Percentiles rank a stretch among this genome's conserved stretches.
phyloP scores from a whole-genome alignment of 23 tunicate species.

The Aplidium turbinatum region DNA sequence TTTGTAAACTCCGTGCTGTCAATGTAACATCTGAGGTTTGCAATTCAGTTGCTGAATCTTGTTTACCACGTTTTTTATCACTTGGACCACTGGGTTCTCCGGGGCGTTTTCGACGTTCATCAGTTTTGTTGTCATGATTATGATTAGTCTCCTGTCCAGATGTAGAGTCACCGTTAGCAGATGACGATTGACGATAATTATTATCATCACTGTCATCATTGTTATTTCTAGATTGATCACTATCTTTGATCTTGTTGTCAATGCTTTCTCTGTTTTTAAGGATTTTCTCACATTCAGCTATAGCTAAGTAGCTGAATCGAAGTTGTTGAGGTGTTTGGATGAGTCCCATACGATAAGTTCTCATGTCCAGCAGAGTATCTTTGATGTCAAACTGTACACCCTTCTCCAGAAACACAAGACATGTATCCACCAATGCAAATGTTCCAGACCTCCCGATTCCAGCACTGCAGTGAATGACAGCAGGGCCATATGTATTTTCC shows the following conservation, averaged over 20 bases:
- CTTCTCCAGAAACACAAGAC: conserved; percentile 63
- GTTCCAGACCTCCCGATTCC: conserved; percentile 99
- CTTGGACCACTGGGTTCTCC: conserved; percentile 26
- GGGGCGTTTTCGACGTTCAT: conserved; percentile 16
- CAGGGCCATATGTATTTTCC: conserved; percentile 61
- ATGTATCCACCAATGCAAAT: conserved; percentile 90
- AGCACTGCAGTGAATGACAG: conserved; percentile 98
- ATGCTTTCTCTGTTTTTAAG: background rate
- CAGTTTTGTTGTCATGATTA: background rate
- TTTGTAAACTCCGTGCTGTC: no score
- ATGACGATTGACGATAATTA: background rate
- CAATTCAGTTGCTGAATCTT: background rate
- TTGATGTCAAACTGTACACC: conserved; percentile 54
- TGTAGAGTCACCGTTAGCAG: background rate
- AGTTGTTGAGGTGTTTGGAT: conserved; percentile 92
- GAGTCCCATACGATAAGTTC: conserved; percentile 89
- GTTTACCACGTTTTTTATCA: conserved; percentile 21
- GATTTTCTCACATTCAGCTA: conserved; percentile 66
- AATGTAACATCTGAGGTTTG: no score
- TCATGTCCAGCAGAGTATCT: conserved; percentile 75
- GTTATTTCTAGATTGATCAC: background rate
- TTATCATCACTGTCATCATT: background rate
- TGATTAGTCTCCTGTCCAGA: background rate
- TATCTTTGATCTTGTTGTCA: background rate
- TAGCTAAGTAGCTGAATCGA: conserved; percentile 87